Conservation (phyloP, 1,140 invertebrate genomes). For the Leptinotarsa texana region DNA sequence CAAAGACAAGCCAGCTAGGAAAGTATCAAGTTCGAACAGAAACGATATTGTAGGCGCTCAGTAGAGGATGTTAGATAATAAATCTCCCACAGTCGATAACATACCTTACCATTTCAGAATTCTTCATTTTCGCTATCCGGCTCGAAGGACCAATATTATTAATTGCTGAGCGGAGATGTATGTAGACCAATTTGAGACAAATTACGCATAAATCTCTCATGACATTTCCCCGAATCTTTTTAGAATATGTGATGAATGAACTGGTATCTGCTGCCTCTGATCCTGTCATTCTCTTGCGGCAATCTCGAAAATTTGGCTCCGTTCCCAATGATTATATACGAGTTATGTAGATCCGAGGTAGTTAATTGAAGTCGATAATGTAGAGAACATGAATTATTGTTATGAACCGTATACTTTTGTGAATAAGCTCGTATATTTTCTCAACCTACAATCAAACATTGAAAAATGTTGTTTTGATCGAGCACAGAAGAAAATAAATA, state of each 20-base stretch:
- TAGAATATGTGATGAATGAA: no score
- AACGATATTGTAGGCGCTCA: no score
- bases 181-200: not conserved
- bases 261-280: no score
- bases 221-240: no score
- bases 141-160: not conserved
- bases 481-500: not conserved
- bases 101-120: no score
- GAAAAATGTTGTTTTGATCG: slow-evolving; percentile 9
- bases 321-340: slow-evolving; percentile 14
- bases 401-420: slow-evolving; percentile 17
- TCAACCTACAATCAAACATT: slow-evolving; percentile 15
- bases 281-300: not conserved
- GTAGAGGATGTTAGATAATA: no score
- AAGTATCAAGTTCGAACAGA: no score
- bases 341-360: slow-evolving; percentile 14
- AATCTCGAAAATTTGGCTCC: not conserved
- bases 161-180: no score
- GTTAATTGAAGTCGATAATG: slow-evolving; percentile 9
- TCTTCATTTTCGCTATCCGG: not conserved
- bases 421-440: slow-evolving; percentile 13
- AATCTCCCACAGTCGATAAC: no score
- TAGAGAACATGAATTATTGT: slow-evolving; percentile 12
- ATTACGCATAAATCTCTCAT: no score
- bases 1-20: no score